These are phyloP conservation scores for Bellardia bayeri DNA, from an alignment of 2,888 invertebrate species.

Conservation along the genomic window DNA sequence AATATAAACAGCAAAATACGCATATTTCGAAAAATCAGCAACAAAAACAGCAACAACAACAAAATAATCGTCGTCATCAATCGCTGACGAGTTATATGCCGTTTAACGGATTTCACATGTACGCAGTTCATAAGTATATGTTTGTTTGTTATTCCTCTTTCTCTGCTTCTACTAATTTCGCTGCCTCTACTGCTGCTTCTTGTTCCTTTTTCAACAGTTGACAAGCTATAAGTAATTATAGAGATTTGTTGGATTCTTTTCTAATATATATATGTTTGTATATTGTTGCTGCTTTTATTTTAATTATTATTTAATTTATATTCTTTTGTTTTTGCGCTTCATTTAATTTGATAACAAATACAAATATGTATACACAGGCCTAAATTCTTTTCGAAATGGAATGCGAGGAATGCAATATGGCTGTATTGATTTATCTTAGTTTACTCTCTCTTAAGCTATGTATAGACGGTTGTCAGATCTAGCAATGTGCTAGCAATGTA, in stretches of 20 bases:
- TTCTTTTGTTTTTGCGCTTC: not conserved
- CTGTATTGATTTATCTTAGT: not conserved
- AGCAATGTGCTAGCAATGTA: too few relatives aligned
- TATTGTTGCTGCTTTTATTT: conserved; percentile 3
- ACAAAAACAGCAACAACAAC: conserved; percentile 26
- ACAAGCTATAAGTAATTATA: conserved; percentile 21
- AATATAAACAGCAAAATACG: conserved; percentile 21
- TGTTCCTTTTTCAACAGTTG: conserved; percentile 24
- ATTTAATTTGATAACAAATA: not conserved
- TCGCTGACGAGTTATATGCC: conserved; percentile 65
- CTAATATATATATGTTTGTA: not conserved
- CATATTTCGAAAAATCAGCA: conserved; percentile 49
- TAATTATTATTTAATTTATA: not conserved
- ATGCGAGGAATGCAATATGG: not conserved
- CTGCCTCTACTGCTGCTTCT: not conserved
- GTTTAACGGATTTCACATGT: conserved; percentile 72
- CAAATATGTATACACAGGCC: not conserved
- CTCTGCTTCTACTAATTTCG: conserved; percentile 18
- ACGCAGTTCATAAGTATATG: conserved; percentile 65
- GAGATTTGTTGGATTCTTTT: conserved; percentile 34
- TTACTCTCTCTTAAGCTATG: too few relatives aligned
- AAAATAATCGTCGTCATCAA: conserved; percentile 63
- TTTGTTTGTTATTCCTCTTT: conserved; percentile 6
- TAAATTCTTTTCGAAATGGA: not conserved
- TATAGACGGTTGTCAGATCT: too few relatives aligned